A percentile compares a stretch with the other conserved stretches of the same genome.
Evolutionary conservation across 2,113 vertebrate species (phyloP).

Genomic region (Menura novaehollandiae): DNA sequence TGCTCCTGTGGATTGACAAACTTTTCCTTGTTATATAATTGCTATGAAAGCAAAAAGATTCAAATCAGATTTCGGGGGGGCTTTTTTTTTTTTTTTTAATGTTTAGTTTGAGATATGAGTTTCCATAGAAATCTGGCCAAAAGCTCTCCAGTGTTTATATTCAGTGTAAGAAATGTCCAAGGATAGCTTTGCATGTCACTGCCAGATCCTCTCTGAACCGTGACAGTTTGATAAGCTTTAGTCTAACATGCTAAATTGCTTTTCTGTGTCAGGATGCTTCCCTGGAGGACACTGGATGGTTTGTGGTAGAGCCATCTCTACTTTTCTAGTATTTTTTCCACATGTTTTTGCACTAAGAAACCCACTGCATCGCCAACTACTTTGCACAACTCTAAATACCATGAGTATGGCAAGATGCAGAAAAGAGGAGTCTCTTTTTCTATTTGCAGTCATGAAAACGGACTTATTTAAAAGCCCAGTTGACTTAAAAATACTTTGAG

Average conservation of each 20-base stretch:
- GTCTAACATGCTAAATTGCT: background rate
- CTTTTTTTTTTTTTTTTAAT: background rate
- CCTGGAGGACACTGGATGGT: background rate
- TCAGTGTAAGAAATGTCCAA: background rate
- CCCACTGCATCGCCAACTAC: background rate
- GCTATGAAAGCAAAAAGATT: background rate
- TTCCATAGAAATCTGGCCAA: background rate
- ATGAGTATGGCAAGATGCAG: background rate
- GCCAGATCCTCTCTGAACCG: background rate
- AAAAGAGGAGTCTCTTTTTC: background rate
- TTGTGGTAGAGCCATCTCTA: background rate
- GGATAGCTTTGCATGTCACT: background rate
- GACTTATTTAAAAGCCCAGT: background rate
- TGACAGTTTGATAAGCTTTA: background rate
- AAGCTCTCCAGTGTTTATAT: background rate
- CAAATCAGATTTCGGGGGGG: background rate
- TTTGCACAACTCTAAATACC: background rate
- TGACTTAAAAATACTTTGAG: background rate
- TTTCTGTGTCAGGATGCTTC: background rate
- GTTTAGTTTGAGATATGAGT: background rate
- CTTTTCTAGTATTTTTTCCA: background rate
- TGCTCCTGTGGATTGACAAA: background rate
- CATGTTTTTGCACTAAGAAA: background rate
- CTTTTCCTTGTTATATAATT: background rate
- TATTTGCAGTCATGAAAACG: background rate